Conservation (phyloP, 2,888 invertebrate species). For the Tubiluchus corallicola region DNA sequence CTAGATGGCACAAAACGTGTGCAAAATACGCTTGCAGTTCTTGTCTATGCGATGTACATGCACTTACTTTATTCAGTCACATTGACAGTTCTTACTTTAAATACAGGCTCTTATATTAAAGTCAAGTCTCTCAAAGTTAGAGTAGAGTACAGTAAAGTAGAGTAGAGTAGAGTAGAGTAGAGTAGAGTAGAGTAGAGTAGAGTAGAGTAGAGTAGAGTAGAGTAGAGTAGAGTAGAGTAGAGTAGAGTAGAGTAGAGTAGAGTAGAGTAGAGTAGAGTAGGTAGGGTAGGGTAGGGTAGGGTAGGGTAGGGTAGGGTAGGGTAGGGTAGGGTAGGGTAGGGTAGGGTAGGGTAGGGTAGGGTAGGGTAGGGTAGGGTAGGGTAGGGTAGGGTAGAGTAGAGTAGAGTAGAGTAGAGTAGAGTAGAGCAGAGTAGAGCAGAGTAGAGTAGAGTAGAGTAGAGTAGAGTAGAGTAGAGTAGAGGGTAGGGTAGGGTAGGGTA, state of each 20-base stretch:
- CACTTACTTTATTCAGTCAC: no score
- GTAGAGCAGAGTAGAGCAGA: conserved; percentile 7
- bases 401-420: conserved; percentile 6
- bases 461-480: conserved; percentile 1
- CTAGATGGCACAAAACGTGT: no score
- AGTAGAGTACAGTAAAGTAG: no score
- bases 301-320: conserved; percentile 5
- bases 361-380: conserved; percentile 4
- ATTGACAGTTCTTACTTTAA: no score
- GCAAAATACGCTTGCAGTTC: no score
- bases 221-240: no score
- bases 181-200: no score
- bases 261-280: conserved; percentile 1
- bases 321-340: conserved; percentile 7
- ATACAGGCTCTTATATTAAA: no score
- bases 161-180: no score
- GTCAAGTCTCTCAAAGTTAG: no score
- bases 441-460: conserved; percentile 7
- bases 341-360: conserved; percentile 6
- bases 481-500: conserved; percentile 1
- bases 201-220: no score
- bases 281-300: conserved; percentile 5
- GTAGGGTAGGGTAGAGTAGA: conserved; percentile 7
- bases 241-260: conserved; percentile 6
- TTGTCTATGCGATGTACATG: no score